These are phyloP conservation scores for Rhamnusium bicolor DNA, from an alignment of 2,888 invertebrate genomes.

Conservation along the genomic window DNA sequence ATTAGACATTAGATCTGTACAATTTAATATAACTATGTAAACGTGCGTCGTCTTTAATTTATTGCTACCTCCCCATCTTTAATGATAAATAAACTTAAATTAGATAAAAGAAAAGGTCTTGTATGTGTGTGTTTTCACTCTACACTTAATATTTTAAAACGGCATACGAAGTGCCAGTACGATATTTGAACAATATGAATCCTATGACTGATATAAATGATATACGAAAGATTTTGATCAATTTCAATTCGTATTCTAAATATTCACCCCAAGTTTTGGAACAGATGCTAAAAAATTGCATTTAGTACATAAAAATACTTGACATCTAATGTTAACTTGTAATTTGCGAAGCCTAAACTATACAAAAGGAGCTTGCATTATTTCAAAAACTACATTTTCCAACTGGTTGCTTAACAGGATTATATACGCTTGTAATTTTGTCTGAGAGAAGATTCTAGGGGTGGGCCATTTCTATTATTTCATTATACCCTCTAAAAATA, in stretches of 20 bases:
- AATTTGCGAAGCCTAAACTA: not conserved
- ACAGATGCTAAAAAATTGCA: not conserved
- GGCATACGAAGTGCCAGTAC: too few relatives aligned
- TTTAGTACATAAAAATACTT: not conserved
- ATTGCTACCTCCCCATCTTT: too few relatives aligned
- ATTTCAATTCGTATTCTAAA: not conserved
- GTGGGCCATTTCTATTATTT: conserved; percentile 28
- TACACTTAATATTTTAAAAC: too few relatives aligned
- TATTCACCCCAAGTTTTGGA: not conserved
- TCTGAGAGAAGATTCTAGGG: conserved; percentile 8
- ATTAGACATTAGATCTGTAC: too few relatives aligned
- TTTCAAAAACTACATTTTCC: conserved; percentile 30
- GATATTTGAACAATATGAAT: too few relatives aligned
- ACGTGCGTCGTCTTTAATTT: too few relatives aligned
- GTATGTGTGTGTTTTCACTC: too few relatives aligned
- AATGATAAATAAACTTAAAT: too few relatives aligned
- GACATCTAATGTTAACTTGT: conserved; percentile 1
- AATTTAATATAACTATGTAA: too few relatives aligned
- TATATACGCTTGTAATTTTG: conserved; percentile 19
- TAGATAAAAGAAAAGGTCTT: too few relatives aligned
- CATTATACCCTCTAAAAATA: conserved; percentile 18
- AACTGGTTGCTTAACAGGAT: conserved; percentile 19
- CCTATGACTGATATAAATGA: too few relatives aligned
- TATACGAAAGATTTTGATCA: too few relatives aligned
- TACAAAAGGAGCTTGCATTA: not conserved